These are phyloP conservation scores for Micromesistius poutassou DNA, from an alignment of 2,797 vertebrate species.

Conservation along the genomic window DNA sequence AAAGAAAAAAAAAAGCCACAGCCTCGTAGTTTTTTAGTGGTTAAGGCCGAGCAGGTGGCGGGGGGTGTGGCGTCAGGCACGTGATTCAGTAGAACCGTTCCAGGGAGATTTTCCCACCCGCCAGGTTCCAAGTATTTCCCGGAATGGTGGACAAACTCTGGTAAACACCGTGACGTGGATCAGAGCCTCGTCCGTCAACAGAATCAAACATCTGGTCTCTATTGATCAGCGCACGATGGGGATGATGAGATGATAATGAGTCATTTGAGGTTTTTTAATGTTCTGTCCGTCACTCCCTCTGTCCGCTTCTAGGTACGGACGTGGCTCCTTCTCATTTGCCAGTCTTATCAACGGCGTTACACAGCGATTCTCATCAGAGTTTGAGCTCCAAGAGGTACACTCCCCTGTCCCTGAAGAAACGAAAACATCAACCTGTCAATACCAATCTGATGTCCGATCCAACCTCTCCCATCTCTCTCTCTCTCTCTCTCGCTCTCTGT, in stretches of 20 bases:
- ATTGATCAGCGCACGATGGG: background rate
- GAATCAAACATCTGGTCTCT: background rate
- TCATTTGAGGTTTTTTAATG: background rate
- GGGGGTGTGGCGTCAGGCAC: background rate
- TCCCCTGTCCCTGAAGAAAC: background rate
- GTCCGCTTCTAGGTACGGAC: conserved; percentile 75
- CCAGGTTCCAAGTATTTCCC: background rate
- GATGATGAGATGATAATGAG: background rate
- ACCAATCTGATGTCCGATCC: background rate
- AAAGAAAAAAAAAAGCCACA: background rate
- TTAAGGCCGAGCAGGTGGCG: background rate
- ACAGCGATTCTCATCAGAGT: conserved; percentile 78
- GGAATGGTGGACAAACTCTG: background rate
- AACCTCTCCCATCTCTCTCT: background rate
- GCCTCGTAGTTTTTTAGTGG: background rate
- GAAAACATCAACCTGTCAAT: background rate
- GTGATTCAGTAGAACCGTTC: background rate
- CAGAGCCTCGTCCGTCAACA: background rate
- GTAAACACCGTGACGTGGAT: background rate
- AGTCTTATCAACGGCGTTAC: conserved; percentile 76
- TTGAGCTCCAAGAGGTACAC: conserved; percentile 84
- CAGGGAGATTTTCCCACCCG: background rate
- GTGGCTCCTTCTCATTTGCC: conserved; percentile 84
- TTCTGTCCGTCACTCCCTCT: background rate
- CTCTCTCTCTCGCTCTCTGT: conserved; percentile 6